Conservation (phyloP, 2,888 invertebrate genomes). For the Drosophila conformis region DNA sequence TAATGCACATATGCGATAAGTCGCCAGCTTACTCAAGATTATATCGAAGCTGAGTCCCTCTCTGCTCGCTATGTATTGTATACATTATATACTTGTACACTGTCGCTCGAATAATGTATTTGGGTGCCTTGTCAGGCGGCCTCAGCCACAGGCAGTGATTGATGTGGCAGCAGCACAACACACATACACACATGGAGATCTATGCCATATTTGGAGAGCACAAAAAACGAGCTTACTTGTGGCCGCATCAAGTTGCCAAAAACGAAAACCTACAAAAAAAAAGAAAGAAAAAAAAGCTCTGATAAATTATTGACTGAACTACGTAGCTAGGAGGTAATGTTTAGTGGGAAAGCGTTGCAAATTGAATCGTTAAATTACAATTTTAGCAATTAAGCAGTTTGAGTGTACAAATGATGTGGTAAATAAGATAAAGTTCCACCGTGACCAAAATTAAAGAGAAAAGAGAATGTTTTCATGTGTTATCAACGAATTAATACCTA, state of each 20-base stretch:
- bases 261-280: slow-evolving; percentile 1
- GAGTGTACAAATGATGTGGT: slow-evolving; percentile 8
- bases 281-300: slow-evolving; percentile 5
- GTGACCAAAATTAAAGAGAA: neutral
- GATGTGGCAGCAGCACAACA: slow-evolving; percentile 57
- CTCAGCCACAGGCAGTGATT: slow-evolving; percentile 54
- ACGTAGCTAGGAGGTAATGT: slow-evolving; percentile 16
- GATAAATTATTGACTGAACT: slow-evolving; percentile 34
- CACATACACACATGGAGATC: slow-evolving; percentile 20
- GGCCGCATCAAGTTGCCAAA: slow-evolving; percentile 14
- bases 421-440: neutral
- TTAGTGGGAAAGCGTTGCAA: slow-evolving; percentile 52
- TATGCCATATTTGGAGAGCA: slow-evolving; percentile 54
- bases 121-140: slow-evolving; percentile 68
- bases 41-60: slow-evolving; percentile 57
- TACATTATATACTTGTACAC: slow-evolving; percentile 13
- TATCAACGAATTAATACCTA: neutral
- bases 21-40: slow-evolving; percentile 70
- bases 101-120: slow-evolving; percentile 59
- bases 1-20: slow-evolving; percentile 78
- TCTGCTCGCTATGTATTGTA: slow-evolving; percentile 14
- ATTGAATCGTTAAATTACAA: slow-evolving; percentile 43
- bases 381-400: slow-evolving; percentile 29
- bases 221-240: slow-evolving; percentile 43
- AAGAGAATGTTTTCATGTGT: neutral